Evolutionary conservation across 1,140 invertebrate genomes (phyloP).

Genomic region (Drosophila mauritiana): DNA sequence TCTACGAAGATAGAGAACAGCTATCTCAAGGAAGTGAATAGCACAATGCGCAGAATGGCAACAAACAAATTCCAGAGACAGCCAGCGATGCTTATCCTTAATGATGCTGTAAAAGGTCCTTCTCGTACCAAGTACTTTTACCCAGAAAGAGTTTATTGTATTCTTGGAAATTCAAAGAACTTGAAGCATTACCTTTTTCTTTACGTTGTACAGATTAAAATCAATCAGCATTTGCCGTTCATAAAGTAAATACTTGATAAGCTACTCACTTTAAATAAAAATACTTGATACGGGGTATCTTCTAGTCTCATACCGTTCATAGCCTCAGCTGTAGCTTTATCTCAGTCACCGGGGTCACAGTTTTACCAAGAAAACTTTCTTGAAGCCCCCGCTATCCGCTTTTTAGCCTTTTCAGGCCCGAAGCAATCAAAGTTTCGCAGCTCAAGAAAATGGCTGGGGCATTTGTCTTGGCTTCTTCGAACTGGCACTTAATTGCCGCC

Average conservation of each 20-base stretch:
- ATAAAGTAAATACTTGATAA: background rate
- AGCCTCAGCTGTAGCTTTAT: slow-evolving; percentile 15
- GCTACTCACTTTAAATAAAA: background rate
- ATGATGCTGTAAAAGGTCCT: slow-evolving; percentile 77
- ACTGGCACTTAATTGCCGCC: slow-evolving; percentile 65
- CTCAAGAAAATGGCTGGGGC: slow-evolving; percentile 51
- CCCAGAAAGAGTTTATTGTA: background rate
- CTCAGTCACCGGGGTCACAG: slow-evolving; percentile 26
- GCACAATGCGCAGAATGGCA: slow-evolving; percentile 52
- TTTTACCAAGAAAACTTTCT: slow-evolving; percentile 61
- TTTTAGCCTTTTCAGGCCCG: slow-evolving; percentile 27
- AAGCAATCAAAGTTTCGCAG: slow-evolving; percentile 64
- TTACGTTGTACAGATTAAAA: background rate
- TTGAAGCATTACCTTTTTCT: background rate
- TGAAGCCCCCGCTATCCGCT: background rate
- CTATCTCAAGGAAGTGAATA: slow-evolving; percentile 61
- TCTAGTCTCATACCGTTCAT: background rate
- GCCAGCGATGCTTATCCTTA: slow-evolving; percentile 78
- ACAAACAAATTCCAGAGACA: slow-evolving; percentile 74
- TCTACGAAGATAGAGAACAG: background rate
- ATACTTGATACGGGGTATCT: background rate
- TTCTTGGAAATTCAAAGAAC: background rate
- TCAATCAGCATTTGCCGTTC: background rate
- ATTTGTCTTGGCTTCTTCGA: slow-evolving; percentile 52
- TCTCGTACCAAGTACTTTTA: slow-evolving; percentile 8